A percentile compares a stretch with the other conserved stretches of the same genome.
Evolutionary conservation across 2,797 vertebrate genomes (phyloP).

Genomic region (Phoeniculus purpureus): DNA sequence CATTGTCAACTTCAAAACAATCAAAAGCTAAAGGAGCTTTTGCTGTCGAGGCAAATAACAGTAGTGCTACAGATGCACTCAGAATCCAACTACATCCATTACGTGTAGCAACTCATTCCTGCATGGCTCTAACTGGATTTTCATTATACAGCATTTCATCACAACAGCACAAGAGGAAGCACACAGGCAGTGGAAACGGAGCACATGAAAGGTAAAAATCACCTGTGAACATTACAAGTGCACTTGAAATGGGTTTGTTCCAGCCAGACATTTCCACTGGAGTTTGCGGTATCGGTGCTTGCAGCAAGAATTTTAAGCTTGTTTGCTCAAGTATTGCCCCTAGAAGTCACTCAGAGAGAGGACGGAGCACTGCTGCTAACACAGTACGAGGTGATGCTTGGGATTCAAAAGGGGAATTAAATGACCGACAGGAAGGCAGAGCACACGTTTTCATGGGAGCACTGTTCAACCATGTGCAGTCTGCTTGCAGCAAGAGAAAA

Average conservation of each 20-base stretch:
- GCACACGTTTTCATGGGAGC: background rate
- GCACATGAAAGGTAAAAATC: background rate
- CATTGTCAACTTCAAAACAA: background rate
- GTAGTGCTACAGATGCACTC: background rate
- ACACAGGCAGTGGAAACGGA: background rate
- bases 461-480: background rate
- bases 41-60: background rate
- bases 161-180: background rate
- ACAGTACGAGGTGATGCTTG: fast-evolving
- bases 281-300: background rate
- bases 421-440: background rate
- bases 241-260: background rate
- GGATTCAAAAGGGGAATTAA: background rate
- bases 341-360: background rate
- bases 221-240: background rate
- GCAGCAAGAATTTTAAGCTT: background rate
- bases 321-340: background rate
- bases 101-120: background rate
- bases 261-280: background rate
- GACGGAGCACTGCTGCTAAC: background rate
- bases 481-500: background rate
- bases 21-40: background rate
- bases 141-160: background rate
- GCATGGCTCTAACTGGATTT: background rate
- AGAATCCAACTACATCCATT: background rate